Conservation (phyloP, 2,888 invertebrate genomes). For the Oligia fasciuncula region DNA sequence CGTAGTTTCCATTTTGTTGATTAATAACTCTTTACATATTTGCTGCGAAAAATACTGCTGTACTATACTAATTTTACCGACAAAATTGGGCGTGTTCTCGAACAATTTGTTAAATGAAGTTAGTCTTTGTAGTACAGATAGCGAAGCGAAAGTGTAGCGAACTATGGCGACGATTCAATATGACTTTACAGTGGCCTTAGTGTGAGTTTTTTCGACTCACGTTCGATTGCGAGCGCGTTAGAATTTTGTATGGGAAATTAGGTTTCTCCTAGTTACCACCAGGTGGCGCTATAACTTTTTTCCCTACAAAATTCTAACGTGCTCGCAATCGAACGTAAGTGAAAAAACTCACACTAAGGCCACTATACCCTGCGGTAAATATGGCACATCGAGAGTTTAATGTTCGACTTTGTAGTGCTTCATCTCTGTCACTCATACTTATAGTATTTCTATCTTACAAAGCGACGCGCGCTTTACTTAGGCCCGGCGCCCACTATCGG, state of each 20-base stretch:
- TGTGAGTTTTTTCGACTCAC: no score
- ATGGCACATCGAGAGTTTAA: not conserved
- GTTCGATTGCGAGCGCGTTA: no score
- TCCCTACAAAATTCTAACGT: no score
- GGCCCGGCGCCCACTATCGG: no score
- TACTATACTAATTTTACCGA: not conserved
- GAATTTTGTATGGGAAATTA: no score
- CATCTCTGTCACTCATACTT: not conserved
- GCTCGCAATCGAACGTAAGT: no score
- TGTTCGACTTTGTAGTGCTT: not conserved
- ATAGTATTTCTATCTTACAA: not conserved
- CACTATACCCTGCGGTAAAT: not conserved
- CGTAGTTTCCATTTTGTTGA: constrained; percentile 44
- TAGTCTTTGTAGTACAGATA: not conserved
- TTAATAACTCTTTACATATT: constrained; percentile 50
- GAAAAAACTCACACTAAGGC: no score
- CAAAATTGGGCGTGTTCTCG: not conserved
- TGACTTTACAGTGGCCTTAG: not conserved
- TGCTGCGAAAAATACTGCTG: constrained; percentile 33
- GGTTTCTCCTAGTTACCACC: no score
- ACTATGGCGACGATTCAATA: not conserved
- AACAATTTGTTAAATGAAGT: not conserved
- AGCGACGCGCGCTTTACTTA: not conserved
- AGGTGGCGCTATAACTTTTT: no score
- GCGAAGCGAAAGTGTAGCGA: not conserved